Evolutionary conservation across 2,113 vertebrate genomes (phyloP).

Genomic region (Hydrolagus affinis): DNA sequence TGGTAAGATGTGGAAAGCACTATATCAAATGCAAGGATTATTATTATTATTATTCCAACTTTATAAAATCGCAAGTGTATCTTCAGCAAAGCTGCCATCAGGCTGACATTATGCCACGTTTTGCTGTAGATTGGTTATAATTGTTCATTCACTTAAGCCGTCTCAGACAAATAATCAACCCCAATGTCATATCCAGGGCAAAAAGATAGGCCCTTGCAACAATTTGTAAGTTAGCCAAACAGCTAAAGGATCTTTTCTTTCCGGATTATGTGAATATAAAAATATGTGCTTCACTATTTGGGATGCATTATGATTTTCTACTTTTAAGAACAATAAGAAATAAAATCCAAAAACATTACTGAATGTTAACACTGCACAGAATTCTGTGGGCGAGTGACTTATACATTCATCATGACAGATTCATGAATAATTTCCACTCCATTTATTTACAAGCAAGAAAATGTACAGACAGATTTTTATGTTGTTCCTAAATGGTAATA

Average conservation of each 20-base stretch:
- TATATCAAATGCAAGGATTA: too few species aligned
- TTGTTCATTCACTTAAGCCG: neutral
- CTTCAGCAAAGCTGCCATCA: neutral
- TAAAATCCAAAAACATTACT: neutral
- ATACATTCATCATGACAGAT: constrained; percentile 13
- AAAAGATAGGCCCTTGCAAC: neutral
- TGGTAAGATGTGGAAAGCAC: too few species aligned
- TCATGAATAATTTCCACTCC: constrained; percentile 14
- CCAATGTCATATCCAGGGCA: neutral
- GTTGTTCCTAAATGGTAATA: constrained; percentile 11
- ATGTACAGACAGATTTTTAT: constrained; percentile 1
- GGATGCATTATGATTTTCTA: neutral
- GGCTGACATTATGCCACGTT: neutral
- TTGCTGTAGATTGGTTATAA: neutral
- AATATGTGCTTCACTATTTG: too few species aligned
- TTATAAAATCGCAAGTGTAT: neutral
- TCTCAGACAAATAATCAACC: neutral
- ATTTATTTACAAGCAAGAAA: constrained; percentile 23
- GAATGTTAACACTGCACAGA: neutral
- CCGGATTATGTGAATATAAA: neutral
- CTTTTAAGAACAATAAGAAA: neutral
- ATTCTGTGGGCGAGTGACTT: neutral
- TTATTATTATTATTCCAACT: too few species aligned
- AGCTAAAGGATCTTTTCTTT: neutral
- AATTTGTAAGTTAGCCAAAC: neutral